phyloP scores from a whole-genome alignment of 2,113 vertebrate species.

The Phalacrocorax pelagicus region DNA sequence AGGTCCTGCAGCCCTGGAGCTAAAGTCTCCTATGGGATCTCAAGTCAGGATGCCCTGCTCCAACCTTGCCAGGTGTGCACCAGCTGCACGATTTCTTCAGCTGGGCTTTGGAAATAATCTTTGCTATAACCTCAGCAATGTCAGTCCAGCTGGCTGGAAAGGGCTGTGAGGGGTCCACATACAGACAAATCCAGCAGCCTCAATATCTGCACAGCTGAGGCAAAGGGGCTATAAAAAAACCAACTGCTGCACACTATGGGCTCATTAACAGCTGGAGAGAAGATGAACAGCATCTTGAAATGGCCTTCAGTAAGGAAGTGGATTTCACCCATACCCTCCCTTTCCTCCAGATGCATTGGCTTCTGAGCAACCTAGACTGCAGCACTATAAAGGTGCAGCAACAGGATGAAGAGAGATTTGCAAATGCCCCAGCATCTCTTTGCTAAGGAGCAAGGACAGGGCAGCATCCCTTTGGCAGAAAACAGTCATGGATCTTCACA shows the following conservation, averaged over 20 bases:
- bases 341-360: background rate
- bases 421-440: background rate
- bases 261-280: background rate
- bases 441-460: background rate
- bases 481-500: background rate
- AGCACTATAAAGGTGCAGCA: background rate
- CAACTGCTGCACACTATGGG: background rate
- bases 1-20: background rate
- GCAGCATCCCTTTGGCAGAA: background rate
- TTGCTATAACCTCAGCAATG: background rate
- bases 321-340: background rate
- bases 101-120: background rate
- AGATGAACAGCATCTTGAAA: background rate
- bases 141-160: background rate
- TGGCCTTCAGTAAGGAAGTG: background rate
- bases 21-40: background rate
- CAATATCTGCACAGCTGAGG: background rate
- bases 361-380: background rate
- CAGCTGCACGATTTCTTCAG: background rate
- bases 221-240: background rate
- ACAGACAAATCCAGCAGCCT: background rate
- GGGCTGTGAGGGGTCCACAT: background rate
- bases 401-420: background rate
- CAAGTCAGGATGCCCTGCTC: background rate
- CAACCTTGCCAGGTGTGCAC: background rate